Evolutionary conservation across 64 coral and sea anemone species (phyloP).

Genomic region (Catalaphyllia jardinei): DNA sequence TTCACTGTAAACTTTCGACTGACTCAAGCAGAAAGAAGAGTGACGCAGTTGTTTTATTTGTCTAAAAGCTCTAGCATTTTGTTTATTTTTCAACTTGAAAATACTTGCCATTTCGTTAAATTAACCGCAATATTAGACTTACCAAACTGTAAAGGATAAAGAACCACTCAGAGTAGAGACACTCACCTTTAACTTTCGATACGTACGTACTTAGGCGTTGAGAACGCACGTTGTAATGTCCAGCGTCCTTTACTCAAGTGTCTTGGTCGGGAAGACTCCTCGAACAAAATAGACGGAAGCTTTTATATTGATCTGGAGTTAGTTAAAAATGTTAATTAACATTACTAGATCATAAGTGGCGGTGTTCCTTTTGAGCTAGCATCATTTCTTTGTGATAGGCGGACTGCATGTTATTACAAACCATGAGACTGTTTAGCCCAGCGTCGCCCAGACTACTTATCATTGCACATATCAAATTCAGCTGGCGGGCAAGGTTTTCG

Average conservation of each 20-base stretch:
- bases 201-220: too few species aligned
- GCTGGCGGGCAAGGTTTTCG: neutral
- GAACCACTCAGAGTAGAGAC: neutral
- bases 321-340: constrained; percentile 47
- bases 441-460: constrained; percentile 32
- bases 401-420: neutral
- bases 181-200: neutral
- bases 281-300: constrained; percentile 27
- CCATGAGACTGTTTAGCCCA: neutral
- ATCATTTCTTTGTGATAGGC: constrained; percentile 17
- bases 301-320: neutral
- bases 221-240: neutral
- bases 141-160: neutral
- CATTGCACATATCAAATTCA: constrained; percentile 18
- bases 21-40: neutral
- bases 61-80: neutral
- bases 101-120: neutral
- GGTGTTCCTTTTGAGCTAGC: constrained; percentile 1
- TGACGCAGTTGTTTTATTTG: neutral
- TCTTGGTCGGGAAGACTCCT: constrained; percentile 20
- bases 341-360: neutral
- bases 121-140: neutral
- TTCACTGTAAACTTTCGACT: neutral
- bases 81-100: neutral
- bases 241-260: constrained; percentile 11